Conservation (phyloP, 2,797 vertebrate species). For the Pipistrellus pipistrellus region DNA sequence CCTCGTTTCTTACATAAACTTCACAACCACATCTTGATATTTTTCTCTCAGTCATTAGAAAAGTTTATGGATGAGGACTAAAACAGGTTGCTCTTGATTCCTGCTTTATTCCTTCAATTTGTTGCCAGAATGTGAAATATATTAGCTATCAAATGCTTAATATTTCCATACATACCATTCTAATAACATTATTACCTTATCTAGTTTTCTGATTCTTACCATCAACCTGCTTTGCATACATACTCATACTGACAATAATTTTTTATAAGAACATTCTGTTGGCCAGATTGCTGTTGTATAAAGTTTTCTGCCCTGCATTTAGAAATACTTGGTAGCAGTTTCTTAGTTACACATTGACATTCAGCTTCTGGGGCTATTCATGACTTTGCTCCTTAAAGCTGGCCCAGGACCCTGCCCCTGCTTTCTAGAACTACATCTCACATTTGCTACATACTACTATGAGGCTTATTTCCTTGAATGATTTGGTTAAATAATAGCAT, state of each 20-base stretch:
- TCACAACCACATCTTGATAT: neutral
- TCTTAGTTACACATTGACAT: neutral
- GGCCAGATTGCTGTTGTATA: neutral
- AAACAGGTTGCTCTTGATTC: neutral
- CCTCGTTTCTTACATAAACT: neutral
- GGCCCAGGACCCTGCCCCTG: neutral
- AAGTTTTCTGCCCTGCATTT: neutral
- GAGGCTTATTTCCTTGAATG: neutral
- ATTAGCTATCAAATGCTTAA: neutral
- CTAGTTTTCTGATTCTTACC: constrained; percentile 16
- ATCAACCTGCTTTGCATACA: neutral
- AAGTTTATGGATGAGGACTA: neutral
- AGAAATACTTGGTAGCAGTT: constrained; percentile 15
- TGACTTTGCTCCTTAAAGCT: neutral
- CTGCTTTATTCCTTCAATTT: neutral
- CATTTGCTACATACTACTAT: neutral
- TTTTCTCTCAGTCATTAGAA: neutral
- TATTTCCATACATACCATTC: neutral
- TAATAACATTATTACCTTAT: constrained; percentile 7
- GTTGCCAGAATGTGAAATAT: neutral
- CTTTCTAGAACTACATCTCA: neutral
- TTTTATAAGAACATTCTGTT: neutral
- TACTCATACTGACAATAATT: neutral
- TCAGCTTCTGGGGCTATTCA: neutral
- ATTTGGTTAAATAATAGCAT: neutral